Base-by-base conservation (phyloP, 2,113 vertebrate genomes). In the Aegotheles bennettii region DNA sequence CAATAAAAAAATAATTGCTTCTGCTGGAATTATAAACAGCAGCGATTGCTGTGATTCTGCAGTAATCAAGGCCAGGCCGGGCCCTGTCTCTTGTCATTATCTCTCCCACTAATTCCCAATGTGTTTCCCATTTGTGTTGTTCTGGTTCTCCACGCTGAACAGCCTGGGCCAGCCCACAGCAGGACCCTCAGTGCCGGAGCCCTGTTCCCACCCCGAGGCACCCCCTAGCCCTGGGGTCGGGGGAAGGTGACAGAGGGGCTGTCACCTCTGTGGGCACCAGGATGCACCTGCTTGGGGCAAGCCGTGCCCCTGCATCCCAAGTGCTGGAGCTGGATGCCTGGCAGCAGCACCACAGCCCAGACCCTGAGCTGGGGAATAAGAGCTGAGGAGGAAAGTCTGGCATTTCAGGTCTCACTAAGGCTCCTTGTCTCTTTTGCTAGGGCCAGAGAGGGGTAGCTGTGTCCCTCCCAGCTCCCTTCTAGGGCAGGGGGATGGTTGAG, bases 31-130 rank as follows among this genome's bases (percentile, higher is more conserved):
- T 93, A 89, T 93, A 96, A 96, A 84, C 96, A 91, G 96, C 96
- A 95, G 93, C 70, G 40, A 91, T 90, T 47, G 33, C 96, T 29
- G 93, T 79, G 95, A 96, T 96, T 96, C 36, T 60, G 82, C 90
- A 45, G 70, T 97, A 97, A 97, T 97, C 91, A 97, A 94, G 96
- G 94, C 95, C 97, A 97, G 94, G 83, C 85, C 2, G 2, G 16
- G 69, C 13, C 77, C 93, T 2, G 91, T 97, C 96, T 89, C 85
- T 53, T 94, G 94, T 50, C 63, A 90, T 97, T 96, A 95, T 96
- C 94, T 95, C 92, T 89, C 75, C 79, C 84, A 60, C 90, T 96
- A 95, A 94, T 88, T 87, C 82, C 74, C 94, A 95, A 95, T 97
- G 94, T 97, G 96, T 92, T 97, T 97, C 82, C 60, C 24, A 96